phyloP scores from a whole-genome alignment of 37 sponge, comb jelly and placozoan species.

The Spongilla lacustris region DNA sequence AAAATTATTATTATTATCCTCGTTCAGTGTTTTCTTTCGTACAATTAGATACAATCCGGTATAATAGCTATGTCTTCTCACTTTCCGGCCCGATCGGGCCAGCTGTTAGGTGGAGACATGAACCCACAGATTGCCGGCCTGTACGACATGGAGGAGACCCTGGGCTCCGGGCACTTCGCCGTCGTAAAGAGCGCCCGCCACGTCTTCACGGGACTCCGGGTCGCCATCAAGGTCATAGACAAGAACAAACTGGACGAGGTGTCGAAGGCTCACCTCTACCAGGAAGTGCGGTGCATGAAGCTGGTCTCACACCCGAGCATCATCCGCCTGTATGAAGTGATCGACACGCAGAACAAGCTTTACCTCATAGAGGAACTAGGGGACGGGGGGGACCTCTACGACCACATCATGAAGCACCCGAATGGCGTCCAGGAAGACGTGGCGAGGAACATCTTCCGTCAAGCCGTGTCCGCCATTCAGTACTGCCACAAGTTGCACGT shows the following conservation, averaged over 20 bases:
- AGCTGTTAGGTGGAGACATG: constrained; percentile 2
- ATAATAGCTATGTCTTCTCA: too few relatives aligned
- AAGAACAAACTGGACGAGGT: constrained; percentile 94
- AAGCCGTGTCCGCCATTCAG: constrained; percentile 88
- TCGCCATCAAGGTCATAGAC: constrained; percentile 98
- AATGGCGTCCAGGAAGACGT: constrained; percentile 79
- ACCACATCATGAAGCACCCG: constrained; percentile 88
- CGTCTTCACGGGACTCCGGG: constrained; percentile 89
- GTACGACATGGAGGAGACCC: constrained; percentile 85
- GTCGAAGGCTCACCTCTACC: constrained; percentile 82
- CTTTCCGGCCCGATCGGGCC: too few relatives aligned
- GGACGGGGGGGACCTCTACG: constrained; percentile 94
- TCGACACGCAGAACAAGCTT: constrained; percentile 93
- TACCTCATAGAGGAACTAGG: constrained; percentile 96
- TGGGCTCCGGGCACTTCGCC: constrained; percentile 95
- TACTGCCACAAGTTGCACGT: constrained; percentile 97
- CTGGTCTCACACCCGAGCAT: constrained; percentile 94
- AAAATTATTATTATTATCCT: too few relatives aligned
- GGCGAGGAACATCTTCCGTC: constrained; percentile 75
- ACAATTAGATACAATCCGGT: too few relatives aligned
- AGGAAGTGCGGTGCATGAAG: constrained; percentile 98
- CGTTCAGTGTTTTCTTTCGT: too few relatives aligned
- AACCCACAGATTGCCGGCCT: constrained; percentile 74
- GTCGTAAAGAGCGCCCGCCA: constrained; percentile 94
- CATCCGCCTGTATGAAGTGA: constrained; percentile 95